Percentiles rank a stretch among this genome's conserved stretches.
Conservation (phyloP, 2,888 invertebrate genomes). For the Resseliella maxima region DNA sequence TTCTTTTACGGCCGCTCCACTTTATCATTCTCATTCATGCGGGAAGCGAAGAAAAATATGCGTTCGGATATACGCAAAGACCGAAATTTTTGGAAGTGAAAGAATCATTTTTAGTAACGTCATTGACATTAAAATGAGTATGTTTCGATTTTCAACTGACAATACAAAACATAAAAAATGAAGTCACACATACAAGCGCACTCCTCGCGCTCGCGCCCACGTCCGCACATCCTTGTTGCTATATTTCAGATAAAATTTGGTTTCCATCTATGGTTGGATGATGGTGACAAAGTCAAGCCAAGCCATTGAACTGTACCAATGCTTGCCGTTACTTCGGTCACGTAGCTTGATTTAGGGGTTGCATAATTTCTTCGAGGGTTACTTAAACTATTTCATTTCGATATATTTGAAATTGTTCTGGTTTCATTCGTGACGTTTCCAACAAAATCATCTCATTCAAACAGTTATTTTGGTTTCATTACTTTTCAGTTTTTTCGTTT, state of each 20-base stretch:
- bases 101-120: not conserved
- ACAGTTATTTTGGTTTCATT: not conserved
- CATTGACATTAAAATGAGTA: slow-evolving; percentile 51
- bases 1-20: not conserved
- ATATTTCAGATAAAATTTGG: not conserved
- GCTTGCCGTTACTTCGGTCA: slow-evolving; percentile 6
- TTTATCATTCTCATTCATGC: not conserved
- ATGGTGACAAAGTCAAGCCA: not conserved
- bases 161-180: not conserved
- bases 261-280: not conserved
- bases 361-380: slow-evolving; percentile 53
- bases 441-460: not conserved
- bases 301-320: slow-evolving; percentile 29
- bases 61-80: not conserved
- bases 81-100: not conserved
- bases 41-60: not conserved
- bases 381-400: slow-evolving; percentile 53
- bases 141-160: slow-evolving; percentile 16
- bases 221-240: not conserved
- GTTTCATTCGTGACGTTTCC: not conserved
- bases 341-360: slow-evolving; percentile 49
- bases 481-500: not conserved
- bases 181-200: not conserved
- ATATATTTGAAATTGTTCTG: not conserved
- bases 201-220: not conserved